A percentile compares a stretch with the other conserved stretches of the same genome.
Evolutionary conservation across 2,888 invertebrate species (phyloP).

Genomic region (Flabesymbios commensalis): DNA sequence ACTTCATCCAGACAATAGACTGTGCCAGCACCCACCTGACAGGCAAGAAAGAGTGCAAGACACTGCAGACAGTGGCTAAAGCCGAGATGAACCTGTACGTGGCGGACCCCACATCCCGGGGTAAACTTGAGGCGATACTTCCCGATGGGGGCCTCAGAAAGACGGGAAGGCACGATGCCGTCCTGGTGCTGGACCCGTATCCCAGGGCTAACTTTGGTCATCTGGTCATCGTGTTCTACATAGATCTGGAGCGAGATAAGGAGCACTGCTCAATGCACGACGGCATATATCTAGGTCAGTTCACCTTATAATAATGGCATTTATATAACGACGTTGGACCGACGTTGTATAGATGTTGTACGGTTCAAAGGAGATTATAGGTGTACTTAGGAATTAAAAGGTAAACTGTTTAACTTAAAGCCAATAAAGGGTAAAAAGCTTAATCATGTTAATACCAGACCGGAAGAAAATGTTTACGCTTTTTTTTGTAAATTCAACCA

Average conservation of each 20-base stretch:
- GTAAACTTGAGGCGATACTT: constrained; percentile 48
- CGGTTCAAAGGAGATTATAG: too few species aligned
- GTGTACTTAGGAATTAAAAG: too few species aligned
- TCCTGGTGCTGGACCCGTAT: constrained; percentile 64
- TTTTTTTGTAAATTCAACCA: too few species aligned
- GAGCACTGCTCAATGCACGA: constrained; percentile 51
- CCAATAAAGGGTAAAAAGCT: too few species aligned
- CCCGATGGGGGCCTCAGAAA: constrained; percentile 58
- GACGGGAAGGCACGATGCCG: constrained; percentile 58
- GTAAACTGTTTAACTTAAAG: too few species aligned
- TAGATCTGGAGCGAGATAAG: constrained; percentile 53
- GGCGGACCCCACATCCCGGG: constrained; percentile 46
- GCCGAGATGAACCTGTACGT: constrained; percentile 49
- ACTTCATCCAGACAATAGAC: constrained; percentile 43
- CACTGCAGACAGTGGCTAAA: constrained; percentile 39
- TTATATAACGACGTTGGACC: not conserved
- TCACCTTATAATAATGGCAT: not conserved
- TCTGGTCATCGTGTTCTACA: constrained; percentile 63
- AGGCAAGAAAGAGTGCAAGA: constrained; percentile 50
- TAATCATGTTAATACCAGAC: too few species aligned
- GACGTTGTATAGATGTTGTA: too few species aligned
- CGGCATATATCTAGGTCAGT: constrained; percentile 61
- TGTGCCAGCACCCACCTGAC: constrained; percentile 54
- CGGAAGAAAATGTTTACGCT: too few species aligned
- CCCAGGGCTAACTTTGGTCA: constrained; percentile 65